phyloP scores from a whole-genome alignment of 1,140 invertebrate species.

The Planococcus citri region DNA sequence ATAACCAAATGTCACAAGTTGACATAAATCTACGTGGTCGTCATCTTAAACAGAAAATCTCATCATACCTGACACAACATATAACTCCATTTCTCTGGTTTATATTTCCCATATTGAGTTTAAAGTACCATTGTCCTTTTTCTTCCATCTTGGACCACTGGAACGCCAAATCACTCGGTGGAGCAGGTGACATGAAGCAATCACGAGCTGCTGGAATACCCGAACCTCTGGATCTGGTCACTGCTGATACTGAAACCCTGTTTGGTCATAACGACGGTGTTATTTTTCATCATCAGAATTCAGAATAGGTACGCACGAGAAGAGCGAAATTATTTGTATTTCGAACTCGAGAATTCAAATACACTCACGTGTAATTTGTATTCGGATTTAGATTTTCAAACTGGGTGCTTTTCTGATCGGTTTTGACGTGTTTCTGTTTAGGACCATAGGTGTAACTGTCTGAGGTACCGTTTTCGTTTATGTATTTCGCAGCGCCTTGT shows the following conservation, averaged over 20 bases:
- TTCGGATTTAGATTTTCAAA: constrained; percentile 58
- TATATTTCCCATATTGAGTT: constrained; percentile 54
- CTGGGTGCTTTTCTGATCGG: constrained; percentile 36
- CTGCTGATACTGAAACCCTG: constrained; percentile 41
- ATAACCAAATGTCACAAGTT: background rate
- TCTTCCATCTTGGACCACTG: constrained; percentile 57
- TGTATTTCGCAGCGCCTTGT: constrained; percentile 44
- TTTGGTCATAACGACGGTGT: no score
- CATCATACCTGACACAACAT: constrained; percentile 55
- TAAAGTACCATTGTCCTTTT: constrained; percentile 52
- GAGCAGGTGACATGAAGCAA: constrained; percentile 53
- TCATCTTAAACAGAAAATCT: background rate
- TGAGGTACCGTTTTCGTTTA: constrained; percentile 41
- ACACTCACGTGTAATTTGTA: constrained; percentile 53
- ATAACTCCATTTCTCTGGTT: constrained; percentile 74
- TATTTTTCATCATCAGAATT: no score
- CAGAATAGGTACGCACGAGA: no score
- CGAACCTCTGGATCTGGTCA: constrained; percentile 52
- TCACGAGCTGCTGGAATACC: constrained; percentile 45
- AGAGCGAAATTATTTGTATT: background rate
- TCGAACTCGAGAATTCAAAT: constrained; percentile 15
- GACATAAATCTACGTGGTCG: background rate
- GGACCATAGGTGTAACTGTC: constrained; percentile 44
- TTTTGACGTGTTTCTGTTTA: constrained; percentile 43
- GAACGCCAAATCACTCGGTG: constrained; percentile 50